Conservation (phyloP, 2,888 invertebrate genomes). For the Elgonia sp. region DNA sequence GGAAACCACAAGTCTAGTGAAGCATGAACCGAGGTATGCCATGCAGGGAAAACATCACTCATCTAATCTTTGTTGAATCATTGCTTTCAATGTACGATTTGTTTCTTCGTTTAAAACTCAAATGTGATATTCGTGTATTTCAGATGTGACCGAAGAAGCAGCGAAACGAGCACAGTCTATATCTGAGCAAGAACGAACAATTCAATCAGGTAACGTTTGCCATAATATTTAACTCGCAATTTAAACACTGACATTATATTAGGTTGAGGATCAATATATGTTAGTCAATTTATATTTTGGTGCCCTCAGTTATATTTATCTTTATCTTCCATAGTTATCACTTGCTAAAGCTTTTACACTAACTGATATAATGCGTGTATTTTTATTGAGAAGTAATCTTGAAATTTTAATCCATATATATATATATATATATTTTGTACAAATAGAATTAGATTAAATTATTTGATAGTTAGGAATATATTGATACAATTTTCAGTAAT, state of each 20-base stretch:
- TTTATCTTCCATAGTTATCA: constrained; percentile 87
- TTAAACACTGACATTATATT: constrained; percentile 74
- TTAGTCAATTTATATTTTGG: constrained; percentile 85
- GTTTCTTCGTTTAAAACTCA: constrained; percentile 73
- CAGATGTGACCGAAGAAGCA: constrained; percentile 86
- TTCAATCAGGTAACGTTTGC: constrained; percentile 84
- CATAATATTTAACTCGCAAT: constrained; percentile 18
- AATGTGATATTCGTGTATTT: constrained; percentile 77
- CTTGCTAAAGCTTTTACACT: constrained; percentile 87
- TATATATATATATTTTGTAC: too few species aligned
- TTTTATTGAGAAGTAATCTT: constrained; percentile 83
- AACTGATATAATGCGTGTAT: constrained; percentile 83
- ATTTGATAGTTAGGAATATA: too few species aligned
- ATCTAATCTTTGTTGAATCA: constrained; percentile 87
- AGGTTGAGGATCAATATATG: constrained; percentile 83
- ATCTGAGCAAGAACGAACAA: constrained; percentile 81
- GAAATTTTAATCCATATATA: constrained; percentile 47
- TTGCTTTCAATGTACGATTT: constrained; percentile 85
- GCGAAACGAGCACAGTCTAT: constrained; percentile 84
- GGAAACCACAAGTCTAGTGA: constrained; percentile 85
- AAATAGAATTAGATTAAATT: not conserved
- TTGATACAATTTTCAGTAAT: too few species aligned
- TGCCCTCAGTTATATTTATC: constrained; percentile 87
- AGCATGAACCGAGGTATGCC: constrained; percentile 86
- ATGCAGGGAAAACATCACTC: constrained; percentile 87